Base-by-base conservation (phyloP, 37 sponge, comb jelly and placozoan genomes). In the Axinella damicornis region DNA sequence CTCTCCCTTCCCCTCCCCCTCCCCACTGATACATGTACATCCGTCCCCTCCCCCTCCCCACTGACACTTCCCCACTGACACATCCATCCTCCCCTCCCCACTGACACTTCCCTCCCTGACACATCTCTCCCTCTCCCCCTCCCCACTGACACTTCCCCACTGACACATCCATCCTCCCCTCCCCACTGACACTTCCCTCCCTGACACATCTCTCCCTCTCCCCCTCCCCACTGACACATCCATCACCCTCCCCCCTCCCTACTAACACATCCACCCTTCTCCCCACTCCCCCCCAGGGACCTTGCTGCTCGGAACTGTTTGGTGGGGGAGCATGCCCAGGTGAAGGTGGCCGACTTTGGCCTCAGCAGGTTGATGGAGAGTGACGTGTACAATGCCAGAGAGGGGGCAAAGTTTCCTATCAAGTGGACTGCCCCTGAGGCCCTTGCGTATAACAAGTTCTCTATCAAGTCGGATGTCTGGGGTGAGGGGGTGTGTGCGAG, bases 371-470 rank as follows among this genome's bases (percentile, higher is more conserved):
- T 98, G 71, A 86, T 98, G 65, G 92, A 92, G 73, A 85, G 82
- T 55, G 95, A 95, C 28, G 80, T 97, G 54, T 98, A 98, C 87
- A 89, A 89, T 37, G 98, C 98, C 31, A 73, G 93, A 35, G 91
- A 91, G 70, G 98, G 98, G 17, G 93, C 98, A 20, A 98, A 98
- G 87, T 98, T 98, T 71, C 98, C 98, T 30, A 98, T 98, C 75
- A 98, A 98, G 80, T 98, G 98, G 98, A 98, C 98, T 27, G 94
- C 98, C 2, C 98, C 98, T n/a, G 98, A 98, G 36, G 96, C 98
- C 40, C 81, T 98, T 40, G 94, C 97, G 22, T 98, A 95, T 71
- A 98, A 98, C 72, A 88, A 93, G 66, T 98, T 98, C 65, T 95
- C 98, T 4, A 94, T 94, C 40, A 88, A 89, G 73, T 96, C 96